phyloP scores from a whole-genome alignment of 2,888 invertebrate genomes.

The Apamea epomidion region DNA sequence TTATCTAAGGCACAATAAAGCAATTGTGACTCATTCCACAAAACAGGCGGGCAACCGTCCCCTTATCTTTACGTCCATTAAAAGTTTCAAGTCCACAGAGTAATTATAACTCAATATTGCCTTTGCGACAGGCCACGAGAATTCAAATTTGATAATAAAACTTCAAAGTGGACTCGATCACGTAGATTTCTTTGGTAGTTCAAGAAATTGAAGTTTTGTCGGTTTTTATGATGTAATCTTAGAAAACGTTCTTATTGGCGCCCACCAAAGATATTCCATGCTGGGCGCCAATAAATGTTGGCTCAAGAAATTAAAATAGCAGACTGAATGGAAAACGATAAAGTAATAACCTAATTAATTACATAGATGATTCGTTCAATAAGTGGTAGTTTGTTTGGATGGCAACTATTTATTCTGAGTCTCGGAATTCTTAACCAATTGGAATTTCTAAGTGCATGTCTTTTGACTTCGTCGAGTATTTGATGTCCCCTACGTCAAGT shows the following conservation, averaged over 20 bases:
- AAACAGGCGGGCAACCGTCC: constrained; percentile 62
- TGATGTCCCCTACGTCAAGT: not conserved
- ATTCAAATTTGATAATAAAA: constrained; percentile 69
- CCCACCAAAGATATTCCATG: constrained; percentile 18
- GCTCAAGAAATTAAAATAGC: constrained; percentile 22
- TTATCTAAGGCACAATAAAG: constrained; percentile 62
- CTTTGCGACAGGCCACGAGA: constrained; percentile 63
- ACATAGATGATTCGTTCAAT: not conserved
- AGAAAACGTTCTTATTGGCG: constrained; percentile 29
- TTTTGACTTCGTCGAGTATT: constrained; percentile 3
- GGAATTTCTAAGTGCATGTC: constrained; percentile 8
- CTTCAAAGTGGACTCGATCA: constrained; percentile 60
- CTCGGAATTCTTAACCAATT: constrained; percentile 12
- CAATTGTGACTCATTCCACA: constrained; percentile 58
- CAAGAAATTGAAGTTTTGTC: constrained; percentile 23
- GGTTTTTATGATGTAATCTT: constrained; percentile 22
- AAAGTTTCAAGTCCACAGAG: constrained; percentile 78
- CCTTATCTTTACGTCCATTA: constrained; percentile 84
- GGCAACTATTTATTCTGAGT: constrained; percentile 32
- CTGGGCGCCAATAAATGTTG: constrained; percentile 51
- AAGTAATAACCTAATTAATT: not conserved
- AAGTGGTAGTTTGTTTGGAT: constrained; percentile 20
- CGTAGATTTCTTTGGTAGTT: constrained; percentile 61
- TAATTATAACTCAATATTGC: constrained; percentile 86
- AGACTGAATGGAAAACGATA: not conserved